Conservation (phyloP, 2,888 invertebrate species). For the Eilema sororculum region DNA sequence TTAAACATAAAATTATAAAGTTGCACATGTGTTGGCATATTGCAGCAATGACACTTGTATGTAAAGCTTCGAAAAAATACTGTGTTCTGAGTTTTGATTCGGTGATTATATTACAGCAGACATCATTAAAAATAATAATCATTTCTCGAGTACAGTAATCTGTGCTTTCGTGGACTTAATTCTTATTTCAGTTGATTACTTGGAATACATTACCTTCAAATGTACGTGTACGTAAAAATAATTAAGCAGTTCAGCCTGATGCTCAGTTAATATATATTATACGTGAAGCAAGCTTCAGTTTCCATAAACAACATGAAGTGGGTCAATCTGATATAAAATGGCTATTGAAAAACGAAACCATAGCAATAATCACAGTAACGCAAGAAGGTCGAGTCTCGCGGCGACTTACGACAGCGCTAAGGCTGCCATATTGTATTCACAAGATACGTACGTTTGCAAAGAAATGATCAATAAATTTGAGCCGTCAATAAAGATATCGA, state of each 20-base stretch:
- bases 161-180: conserved; percentile 33
- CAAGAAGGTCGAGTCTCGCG: conserved; percentile 73
- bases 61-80: not conserved
- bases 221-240: conserved; percentile 37
- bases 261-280: conserved; percentile 58
- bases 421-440: conserved; percentile 79
- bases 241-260: conserved; percentile 46
- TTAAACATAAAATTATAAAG: not conserved
- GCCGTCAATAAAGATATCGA: conserved; percentile 86
- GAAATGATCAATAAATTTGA: conserved; percentile 86
- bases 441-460: conserved; percentile 78
- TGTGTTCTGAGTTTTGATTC: conserved; percentile 21
- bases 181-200: conserved; percentile 46
- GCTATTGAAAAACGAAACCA: conserved; percentile 85
- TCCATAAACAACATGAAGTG: conserved; percentile 77
- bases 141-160: conserved; percentile 41
- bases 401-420: conserved; percentile 75
- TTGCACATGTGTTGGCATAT: not conserved
- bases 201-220: conserved; percentile 31
- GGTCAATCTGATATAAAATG: conserved; percentile 82
- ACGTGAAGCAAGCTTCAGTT: conserved; percentile 75
- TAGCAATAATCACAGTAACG: conserved; percentile 77
- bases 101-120: conserved; percentile 29
- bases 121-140: conserved; percentile 41
- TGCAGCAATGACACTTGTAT: not conserved